A percentile compares a stretch with the other conserved stretches of the same genome.
Evolutionary conservation across 2,888 invertebrate species (phyloP).

Genomic region (Platerodrilus igneus): DNA sequence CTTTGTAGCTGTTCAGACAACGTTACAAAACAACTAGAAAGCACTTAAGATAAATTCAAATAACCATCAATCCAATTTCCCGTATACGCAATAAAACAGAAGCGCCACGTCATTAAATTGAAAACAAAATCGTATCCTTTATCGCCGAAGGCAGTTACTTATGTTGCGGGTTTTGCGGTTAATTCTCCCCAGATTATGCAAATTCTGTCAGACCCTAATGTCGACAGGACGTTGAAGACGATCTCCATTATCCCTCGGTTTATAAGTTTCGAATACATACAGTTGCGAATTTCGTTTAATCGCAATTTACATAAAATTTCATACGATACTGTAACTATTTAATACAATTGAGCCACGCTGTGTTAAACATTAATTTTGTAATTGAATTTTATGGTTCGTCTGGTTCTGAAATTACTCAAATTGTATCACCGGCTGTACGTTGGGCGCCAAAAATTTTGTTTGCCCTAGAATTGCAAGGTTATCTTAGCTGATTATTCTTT

Average conservation of each 20-base stretch:
- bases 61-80: too few species aligned
- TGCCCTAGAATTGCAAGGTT: not conserved
- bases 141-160: slow-evolving; percentile 33
- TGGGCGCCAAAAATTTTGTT: not conserved
- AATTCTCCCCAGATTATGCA: slow-evolving; percentile 37
- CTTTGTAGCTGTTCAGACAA: too few species aligned
- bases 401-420: slow-evolving; percentile 3
- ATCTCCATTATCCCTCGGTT: slow-evolving; percentile 24
- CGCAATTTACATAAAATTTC: slow-evolving; percentile 43
- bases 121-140: too few species aligned
- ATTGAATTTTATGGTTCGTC: slow-evolving; percentile 4
- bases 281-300: slow-evolving; percentile 33
- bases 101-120: too few species aligned
- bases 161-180: slow-evolving; percentile 32
- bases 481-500: not conserved
- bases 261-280: slow-evolving; percentile 25
- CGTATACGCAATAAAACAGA: too few species aligned
- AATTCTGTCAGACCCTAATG: slow-evolving; percentile 30
- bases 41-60: too few species aligned
- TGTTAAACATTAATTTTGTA: slow-evolving; percentile 2
- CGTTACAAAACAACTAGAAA: too few species aligned
- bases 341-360: not conserved
- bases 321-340: slow-evolving; percentile 30
- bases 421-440: slow-evolving; percentile 1
- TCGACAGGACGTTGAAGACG: slow-evolving; percentile 25